Evolutionary conservation across 1,140 invertebrate species (phyloP).

Genomic region (Drosophila insularis): DNA sequence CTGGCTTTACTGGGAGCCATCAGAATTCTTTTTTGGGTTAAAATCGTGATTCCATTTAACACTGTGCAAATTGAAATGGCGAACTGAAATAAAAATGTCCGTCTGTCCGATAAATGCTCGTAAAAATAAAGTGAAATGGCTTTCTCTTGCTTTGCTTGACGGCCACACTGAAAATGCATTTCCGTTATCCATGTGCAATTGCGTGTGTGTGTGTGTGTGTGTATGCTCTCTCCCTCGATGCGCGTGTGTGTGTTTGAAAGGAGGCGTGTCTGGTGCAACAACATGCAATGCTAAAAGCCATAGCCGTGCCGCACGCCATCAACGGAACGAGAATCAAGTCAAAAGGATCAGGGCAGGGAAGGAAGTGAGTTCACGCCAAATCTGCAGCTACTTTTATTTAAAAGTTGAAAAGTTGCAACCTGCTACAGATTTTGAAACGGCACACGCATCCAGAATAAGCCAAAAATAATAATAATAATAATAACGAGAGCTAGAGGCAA

Average conservation of each 20-base stretch:
- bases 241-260: slow-evolving; percentile 9
- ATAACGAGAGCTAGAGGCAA: slow-evolving; percentile 59
- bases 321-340: slow-evolving; percentile 2
- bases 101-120: slow-evolving; percentile 66
- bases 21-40: background rate
- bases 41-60: slow-evolving; percentile 55
- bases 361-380: slow-evolving; percentile 43
- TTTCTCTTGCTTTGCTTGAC: slow-evolving; percentile 77
- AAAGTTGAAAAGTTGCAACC: slow-evolving; percentile 55
- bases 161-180: slow-evolving; percentile 77
- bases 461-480: slow-evolving; percentile 69
- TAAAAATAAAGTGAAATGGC: slow-evolving; percentile 76
- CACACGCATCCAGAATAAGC: slow-evolving; percentile 58
- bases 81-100: slow-evolving; percentile 48
- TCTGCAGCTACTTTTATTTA: slow-evolving; percentile 69
- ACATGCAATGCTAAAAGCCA: slow-evolving; percentile 69
- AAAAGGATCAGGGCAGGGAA: background rate
- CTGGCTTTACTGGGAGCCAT: background rate
- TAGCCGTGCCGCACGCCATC: slow-evolving; percentile 71
- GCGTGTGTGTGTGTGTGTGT: slow-evolving; percentile 18
- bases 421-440: slow-evolving; percentile 14
- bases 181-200: slow-evolving; percentile 43
- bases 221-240: slow-evolving; percentile 6
- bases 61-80: slow-evolving; percentile 66
- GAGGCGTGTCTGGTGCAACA: slow-evolving; percentile 59